Evolutionary conservation across 1,140 invertebrate species (phyloP).

Genomic region (Drosophila lacteicornis): DNA sequence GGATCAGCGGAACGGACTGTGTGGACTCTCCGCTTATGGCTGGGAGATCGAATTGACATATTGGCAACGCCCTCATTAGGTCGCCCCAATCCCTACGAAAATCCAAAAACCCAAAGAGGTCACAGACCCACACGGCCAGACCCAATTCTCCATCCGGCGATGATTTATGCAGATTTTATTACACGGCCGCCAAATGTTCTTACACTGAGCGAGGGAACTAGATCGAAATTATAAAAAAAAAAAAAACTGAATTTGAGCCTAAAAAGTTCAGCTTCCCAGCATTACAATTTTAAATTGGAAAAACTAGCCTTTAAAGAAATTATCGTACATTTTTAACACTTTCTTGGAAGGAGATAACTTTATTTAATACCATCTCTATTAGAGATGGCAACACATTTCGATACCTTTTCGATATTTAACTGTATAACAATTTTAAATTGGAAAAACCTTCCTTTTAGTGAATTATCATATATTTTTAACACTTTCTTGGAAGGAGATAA

Average conservation of each 20-base stretch:
- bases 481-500: no score
- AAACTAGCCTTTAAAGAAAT: no score
- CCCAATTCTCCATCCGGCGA: constrained; percentile 13
- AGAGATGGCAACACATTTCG: background rate
- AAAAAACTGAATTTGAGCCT: no score
- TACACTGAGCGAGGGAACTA: constrained; percentile 11
- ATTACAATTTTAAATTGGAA: no score
- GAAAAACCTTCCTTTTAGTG: no score
- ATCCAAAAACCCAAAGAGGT: constrained; percentile 6
- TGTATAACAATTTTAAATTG: no score
- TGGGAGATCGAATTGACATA: constrained; percentile 65
- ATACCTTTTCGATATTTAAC: background rate
- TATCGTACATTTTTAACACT: no score
- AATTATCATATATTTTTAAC: no score
- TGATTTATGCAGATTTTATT: constrained; percentile 64
- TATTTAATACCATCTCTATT: background rate
- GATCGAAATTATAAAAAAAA: no score
- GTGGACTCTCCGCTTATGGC: constrained; percentile 14
- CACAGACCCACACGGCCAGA: constrained; percentile 12
- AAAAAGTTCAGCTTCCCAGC: no score
- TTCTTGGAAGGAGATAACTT: no score
- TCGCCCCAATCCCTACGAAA: constrained; percentile 5
- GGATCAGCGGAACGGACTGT: constrained; percentile 32
- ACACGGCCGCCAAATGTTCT: constrained; percentile 9
- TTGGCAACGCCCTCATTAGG: constrained; percentile 72